phyloP scores from a whole-genome alignment of 2,888 invertebrate genomes.

The Zeuzera pyrina region DNA sequence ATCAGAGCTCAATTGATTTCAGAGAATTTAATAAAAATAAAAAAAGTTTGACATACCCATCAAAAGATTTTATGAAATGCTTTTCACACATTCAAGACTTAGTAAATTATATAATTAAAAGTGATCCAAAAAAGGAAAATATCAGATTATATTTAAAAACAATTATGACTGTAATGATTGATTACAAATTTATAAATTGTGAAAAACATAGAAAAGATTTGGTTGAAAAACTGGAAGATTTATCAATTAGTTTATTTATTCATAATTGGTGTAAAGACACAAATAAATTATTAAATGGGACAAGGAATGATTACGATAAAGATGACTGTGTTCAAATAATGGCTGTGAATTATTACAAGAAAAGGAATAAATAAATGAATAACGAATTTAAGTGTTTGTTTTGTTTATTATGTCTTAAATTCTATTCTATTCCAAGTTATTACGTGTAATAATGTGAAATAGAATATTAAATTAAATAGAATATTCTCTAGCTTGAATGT shows the following conservation, averaged over 20 bases:
- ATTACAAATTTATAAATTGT: background rate
- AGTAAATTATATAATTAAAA: background rate
- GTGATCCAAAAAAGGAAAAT: background rate
- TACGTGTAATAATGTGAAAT: no score
- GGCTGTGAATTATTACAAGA: no score
- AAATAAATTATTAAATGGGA: background rate
- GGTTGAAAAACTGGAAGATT: background rate
- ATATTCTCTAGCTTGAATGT: no score
- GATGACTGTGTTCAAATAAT: no score
- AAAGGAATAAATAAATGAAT: no score
- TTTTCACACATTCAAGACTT: background rate
- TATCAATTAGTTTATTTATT: background rate
- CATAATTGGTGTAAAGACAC: background rate
- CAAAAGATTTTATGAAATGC: background rate
- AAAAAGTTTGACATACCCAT: background rate
- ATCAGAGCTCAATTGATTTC: background rate
- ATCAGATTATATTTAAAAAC: background rate
- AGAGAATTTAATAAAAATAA: slow-evolving; percentile 1
- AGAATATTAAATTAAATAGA: no score
- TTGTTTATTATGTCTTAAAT: no score
- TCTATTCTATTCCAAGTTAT: no score
- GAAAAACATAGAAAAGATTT: background rate
- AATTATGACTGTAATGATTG: no score
- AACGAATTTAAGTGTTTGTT: no score
- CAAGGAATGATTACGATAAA: no score